Percentiles rank a stretch among this genome's conserved stretches.
Conservation (phyloP, 2,797 vertebrate species). For the Graptemys geographica region DNA sequence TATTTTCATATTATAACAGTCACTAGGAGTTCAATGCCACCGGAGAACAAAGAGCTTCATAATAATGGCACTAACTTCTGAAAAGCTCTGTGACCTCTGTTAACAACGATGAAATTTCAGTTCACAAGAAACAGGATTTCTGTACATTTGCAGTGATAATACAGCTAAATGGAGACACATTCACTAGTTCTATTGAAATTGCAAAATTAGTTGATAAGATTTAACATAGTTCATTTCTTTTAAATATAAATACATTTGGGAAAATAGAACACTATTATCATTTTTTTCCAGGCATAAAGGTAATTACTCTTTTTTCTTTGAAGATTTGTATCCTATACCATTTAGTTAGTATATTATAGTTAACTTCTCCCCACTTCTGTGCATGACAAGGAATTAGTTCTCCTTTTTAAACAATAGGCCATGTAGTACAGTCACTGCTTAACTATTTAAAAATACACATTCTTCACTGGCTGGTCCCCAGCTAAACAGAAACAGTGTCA, state of each 20-base stretch:
- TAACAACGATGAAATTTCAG: slow-evolving; percentile 31
- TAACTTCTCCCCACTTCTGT: neutral
- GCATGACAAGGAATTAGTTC: neutral
- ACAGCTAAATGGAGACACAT: slow-evolving; percentile 16
- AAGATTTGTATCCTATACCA: neutral
- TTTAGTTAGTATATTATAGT: neutral
- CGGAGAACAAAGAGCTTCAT: neutral
- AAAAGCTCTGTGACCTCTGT: slow-evolving; percentile 46
- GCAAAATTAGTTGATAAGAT: neutral
- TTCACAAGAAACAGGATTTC: slow-evolving; percentile 43
- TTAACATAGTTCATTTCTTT: slow-evolving; percentile 9
- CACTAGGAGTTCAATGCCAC: neutral
- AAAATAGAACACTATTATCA: slow-evolving; percentile 19
- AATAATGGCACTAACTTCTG: slow-evolving; percentile 8
- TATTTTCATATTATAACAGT: neutral
- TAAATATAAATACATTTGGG: neutral
- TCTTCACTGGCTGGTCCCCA: neutral
- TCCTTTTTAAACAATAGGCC: neutral
- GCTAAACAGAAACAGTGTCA: neutral
- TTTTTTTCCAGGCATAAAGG: neutral
- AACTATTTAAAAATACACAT: neutral
- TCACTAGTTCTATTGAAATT: neutral
- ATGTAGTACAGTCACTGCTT: neutral
- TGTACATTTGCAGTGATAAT: slow-evolving; percentile 21
- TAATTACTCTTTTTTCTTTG: neutral